Evolutionary conservation across 2,888 invertebrate genomes (phyloP), one percentile per base, ranked within the genome.

Genomic region (Cheilosia variabilis): DNA sequence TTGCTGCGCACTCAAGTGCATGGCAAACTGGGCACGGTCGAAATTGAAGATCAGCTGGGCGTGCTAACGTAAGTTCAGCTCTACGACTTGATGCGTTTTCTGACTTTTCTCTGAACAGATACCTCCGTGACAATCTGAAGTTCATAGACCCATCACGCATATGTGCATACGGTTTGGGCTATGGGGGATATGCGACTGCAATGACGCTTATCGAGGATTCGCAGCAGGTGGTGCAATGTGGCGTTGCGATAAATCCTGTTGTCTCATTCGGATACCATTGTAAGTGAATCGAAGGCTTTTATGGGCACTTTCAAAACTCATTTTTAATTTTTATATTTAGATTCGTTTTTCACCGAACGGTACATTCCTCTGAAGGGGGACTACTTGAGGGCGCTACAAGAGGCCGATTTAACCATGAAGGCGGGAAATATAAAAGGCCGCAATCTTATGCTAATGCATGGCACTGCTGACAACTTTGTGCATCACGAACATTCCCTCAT

Each of bases 331-430:
- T 10, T 24, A 5, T 19, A 9, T 72, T 50, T 91, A 97, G 97
- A 96, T 92, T 96, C 98, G 5, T 97, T 96, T 89, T 98, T 97
- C 93, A 96, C 98, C 81, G 98, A 98, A 93, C 94, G 97, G 47
- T 97, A 97, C 92, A 95, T 97, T 94, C 97, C 97, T 0, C 94
- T 96, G 93, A 94, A 94, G 47, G 93, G 94, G 2, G 95, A 95
- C 89, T 95, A 96, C 91, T 93, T 94, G 88, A 92, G 94, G 27
- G 95, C 95, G n/a, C 95, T 96, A 89, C 95, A 95, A 89, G 96
- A 95, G 81, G 94, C 96, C 37, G 97, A 97, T 90, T 94, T 97
- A 88, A 96, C 96, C 88, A 94, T 95, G 89, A 94, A 95, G 90
- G 97, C 97, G 2, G 95, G 95, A 62, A 96, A 96, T 91, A 94